phyloP scores from a whole-genome alignment of 2,113 vertebrate species.

The Halcyon senegalensis region DNA sequence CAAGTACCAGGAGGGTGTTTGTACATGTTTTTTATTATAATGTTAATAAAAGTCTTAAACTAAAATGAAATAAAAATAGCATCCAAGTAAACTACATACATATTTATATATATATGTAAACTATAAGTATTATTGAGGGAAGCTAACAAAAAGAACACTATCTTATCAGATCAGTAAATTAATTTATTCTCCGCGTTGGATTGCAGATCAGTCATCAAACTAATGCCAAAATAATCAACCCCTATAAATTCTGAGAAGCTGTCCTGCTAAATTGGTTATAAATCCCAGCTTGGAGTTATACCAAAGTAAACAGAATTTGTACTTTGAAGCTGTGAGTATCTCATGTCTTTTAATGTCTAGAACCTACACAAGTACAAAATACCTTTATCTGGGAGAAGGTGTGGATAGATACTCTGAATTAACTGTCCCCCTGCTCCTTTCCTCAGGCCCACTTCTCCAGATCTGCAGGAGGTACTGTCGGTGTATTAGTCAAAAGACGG shows the following conservation, averaged over 20 bases:
- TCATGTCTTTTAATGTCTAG: background rate
- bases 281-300: background rate
- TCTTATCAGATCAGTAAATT: background rate
- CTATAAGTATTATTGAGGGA: background rate
- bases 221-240: background rate
- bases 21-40: background rate
- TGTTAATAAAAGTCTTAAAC: background rate
- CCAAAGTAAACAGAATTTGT: background rate
- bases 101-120: background rate
- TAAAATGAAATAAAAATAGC: slow-evolving; percentile 12
- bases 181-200: background rate
- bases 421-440: background rate
- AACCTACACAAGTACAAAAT: background rate
- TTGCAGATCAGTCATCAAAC: background rate
- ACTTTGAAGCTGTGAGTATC: background rate
- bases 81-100: background rate
- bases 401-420: background rate
- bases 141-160: background rate
- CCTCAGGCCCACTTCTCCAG: background rate
- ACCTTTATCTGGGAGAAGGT: background rate
- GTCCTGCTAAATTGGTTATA: background rate
- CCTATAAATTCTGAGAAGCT: background rate
- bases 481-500: background rate
- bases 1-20: background rate
- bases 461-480: background rate